A percentile compares a stretch with the other conserved stretches of the same genome.
phyloP scores from a whole-genome alignment of 2,797 vertebrate genomes.

The Mycteria americana region DNA sequence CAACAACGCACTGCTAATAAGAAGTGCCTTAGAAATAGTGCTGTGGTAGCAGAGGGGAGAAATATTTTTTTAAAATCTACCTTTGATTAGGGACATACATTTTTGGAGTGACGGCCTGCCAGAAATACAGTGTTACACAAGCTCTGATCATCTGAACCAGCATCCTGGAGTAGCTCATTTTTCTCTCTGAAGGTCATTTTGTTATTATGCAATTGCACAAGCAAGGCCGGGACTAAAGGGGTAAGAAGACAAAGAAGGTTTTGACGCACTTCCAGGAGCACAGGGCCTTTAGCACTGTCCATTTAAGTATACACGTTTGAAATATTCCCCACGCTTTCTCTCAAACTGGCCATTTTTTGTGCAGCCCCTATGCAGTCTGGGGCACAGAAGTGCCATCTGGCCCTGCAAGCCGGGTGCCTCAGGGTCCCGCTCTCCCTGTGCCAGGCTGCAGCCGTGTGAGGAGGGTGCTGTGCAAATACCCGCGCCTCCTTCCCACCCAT shows the following conservation, averaged over 20 bases:
- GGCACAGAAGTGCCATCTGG: rapidly evolving
- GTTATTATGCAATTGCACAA: constrained; percentile 6
- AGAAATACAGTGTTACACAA: constrained; percentile 35
- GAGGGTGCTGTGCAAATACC: not conserved
- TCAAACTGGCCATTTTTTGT: not conserved
- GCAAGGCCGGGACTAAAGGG: not conserved
- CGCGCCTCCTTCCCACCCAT: not conserved
- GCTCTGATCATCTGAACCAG: constrained; percentile 25
- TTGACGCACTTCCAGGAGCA: not conserved
- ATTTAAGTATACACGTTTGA: not conserved
- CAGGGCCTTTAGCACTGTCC: not conserved
- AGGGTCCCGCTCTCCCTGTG: not conserved
- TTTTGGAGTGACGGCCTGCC: constrained; percentile 14
- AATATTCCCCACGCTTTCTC: not conserved
- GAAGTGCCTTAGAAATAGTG: not conserved
- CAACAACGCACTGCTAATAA: not conserved
- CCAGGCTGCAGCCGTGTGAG: not conserved
- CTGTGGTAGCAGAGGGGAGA: not conserved
- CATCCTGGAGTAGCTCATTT: not conserved
- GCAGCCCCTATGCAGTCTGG: not conserved
- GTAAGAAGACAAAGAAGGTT: not conserved
- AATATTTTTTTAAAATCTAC: not conserved
- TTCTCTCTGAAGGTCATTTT: constrained; percentile 32
- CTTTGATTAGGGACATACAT: constrained; percentile 25
- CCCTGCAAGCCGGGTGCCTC: rapidly evolving